Evolutionary conservation across 2,113 vertebrate genomes (phyloP).

Genomic region (Zosterops japonicus): DNA sequence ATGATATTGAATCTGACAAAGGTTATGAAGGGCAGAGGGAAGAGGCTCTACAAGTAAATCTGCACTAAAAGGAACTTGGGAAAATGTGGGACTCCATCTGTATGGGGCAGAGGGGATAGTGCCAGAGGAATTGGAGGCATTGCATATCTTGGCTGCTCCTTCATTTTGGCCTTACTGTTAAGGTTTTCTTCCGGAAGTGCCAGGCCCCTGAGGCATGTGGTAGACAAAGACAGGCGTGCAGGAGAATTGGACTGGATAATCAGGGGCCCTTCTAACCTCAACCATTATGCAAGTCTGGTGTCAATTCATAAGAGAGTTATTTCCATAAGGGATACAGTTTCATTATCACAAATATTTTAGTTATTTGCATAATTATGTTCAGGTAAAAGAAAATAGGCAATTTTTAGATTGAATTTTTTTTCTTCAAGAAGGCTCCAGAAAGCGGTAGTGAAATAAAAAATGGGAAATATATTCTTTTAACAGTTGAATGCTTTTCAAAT

Average conservation of each 20-base stretch:
- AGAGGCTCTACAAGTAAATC: neutral
- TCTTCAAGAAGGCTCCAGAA: neutral
- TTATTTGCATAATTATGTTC: neutral
- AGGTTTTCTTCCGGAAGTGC: neutral
- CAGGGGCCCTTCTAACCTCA: neutral
- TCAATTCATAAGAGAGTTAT: neutral
- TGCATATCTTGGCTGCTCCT: neutral
- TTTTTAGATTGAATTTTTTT: neutral
- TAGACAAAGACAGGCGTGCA: neutral
- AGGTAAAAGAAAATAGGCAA: neutral
- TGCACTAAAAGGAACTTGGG: neutral
- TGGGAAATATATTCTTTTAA: neutral
- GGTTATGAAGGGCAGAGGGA: neutral
- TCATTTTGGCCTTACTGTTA: neutral
- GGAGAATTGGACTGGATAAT: neutral
- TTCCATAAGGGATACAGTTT: neutral
- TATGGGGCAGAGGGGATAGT: neutral
- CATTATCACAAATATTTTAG: neutral
- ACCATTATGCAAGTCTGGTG: too few relatives aligned
- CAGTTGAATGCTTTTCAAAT: neutral
- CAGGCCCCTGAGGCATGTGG: rapidly evolving
- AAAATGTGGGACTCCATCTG: rapidly evolving
- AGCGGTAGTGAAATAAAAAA: neutral
- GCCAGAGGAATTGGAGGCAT: neutral
- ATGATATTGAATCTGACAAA: neutral